Base-by-base conservation (phyloP, 2,888 invertebrate genomes). In the Diarsia brunnea region DNA sequence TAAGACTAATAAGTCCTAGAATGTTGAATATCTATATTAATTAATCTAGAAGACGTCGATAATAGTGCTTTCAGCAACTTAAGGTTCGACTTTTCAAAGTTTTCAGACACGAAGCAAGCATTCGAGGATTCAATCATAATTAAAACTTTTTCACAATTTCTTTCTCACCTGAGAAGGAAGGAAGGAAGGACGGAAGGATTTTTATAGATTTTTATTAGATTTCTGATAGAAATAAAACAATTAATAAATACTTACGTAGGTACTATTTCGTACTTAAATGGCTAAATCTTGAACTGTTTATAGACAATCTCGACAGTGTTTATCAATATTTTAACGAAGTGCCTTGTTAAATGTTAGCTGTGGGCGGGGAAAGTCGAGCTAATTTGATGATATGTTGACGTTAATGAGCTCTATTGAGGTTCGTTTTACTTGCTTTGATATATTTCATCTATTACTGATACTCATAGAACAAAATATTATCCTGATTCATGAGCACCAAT, bases 351-450 rank as follows among this genome's bases (percentile, higher is more conserved):
- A 51, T 70, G 49, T 58, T 58, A 38, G 38, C 31, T 63, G 86
- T 85, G 51, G 83, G 86, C 75, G 83, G 69, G 63, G 64, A 77
- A 78, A 73, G 71, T 78, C 10, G 11, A 64, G 53, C 82, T 82
- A 82, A 85, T 85, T 85, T 83, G 83, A 78, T 74, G 83, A 83
- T 72, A 85, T 60, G 27, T 74, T 77, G 85, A 81, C 85, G 58
- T 73, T 82, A 85, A 83, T 78, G 66, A 82, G 58, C 63, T n/a
- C 21, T 64, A 49, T 60, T 74, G 66, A 58, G 58, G 66, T 38
- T 66, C 47, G 27, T 49, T 67, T 43, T 49, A 27, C 24, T 58
- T 45, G 49, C 65, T 63, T 82, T 69, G 64, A 65, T 64, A 38
- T 53, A 76, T 72, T 76, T 79, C 16, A 49, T 73, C 21, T 60